phyloP scores from a whole-genome alignment of 1,140 invertebrate species.

The Leucophenga varia region DNA sequence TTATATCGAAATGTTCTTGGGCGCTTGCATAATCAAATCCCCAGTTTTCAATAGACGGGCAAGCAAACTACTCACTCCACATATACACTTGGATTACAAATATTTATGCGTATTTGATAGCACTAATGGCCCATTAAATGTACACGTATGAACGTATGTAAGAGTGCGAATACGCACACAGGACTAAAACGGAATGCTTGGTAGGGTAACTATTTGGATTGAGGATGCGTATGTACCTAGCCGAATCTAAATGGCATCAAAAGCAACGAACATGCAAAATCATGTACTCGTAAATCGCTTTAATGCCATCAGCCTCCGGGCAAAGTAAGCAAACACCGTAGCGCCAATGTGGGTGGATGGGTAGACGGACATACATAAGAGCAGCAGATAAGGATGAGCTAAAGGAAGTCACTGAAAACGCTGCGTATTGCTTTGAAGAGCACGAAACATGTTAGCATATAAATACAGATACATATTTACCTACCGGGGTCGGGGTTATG shows the following conservation, averaged over 20 bases:
- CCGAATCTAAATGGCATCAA: constrained; percentile 53
- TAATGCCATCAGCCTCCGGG: constrained; percentile 47
- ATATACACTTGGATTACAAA: constrained; percentile 31
- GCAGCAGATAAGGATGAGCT: constrained; percentile 1
- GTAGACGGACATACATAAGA: constrained; percentile 13
- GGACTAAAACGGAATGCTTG: constrained; percentile 2
- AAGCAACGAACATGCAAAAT: constrained; percentile 52
- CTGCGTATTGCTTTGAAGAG: constrained; percentile 9
- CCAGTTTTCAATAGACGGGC: too few relatives aligned
- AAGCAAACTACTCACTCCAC: neutral
- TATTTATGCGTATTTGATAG: constrained; percentile 54
- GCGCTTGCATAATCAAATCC: too few relatives aligned
- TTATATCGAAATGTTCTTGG: too few relatives aligned
- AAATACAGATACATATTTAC: constrained; percentile 33
- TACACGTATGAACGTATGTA: too few relatives aligned
- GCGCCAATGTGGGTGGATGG: too few relatives aligned
- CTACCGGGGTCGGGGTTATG: constrained; percentile 23
- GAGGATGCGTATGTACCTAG: constrained; percentile 53
- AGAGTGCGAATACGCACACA: constrained; percentile 49
- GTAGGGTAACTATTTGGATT: constrained; percentile 20
- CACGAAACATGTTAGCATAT: constrained; percentile 31
- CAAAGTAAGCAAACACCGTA: constrained; percentile 22
- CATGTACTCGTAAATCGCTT: constrained; percentile 52
- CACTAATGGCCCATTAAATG: constrained; percentile 53
- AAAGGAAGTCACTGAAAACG: neutral